Evolutionary conservation across 53 echinoderm and acorn worm genomes (phyloP), one percentile per base, ranked within the genome.

Genomic region (Arbacia lixula): DNA sequence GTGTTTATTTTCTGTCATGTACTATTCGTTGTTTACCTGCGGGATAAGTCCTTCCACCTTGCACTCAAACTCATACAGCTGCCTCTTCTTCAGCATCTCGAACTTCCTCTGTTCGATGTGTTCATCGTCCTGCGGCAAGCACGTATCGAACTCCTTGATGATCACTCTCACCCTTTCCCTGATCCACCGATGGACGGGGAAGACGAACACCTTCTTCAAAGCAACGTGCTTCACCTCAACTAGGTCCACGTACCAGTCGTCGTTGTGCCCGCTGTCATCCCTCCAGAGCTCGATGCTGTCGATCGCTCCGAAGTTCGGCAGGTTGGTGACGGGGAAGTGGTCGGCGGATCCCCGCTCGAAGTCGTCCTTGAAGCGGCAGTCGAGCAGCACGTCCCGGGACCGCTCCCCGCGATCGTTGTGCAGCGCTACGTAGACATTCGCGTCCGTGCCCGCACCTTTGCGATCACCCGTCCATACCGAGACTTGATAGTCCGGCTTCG

Each of bases 171-270:
- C 81, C 43, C 57, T 43, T 0, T 75, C 80, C 43, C 86, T 85
- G 1, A 96, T 31, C 94, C 94, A 96, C 11, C 94, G 90, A 57
- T 96, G 83, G 12, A 96, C 66, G 26, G 94, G 94, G 64, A 96
- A 96, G 17, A 91, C 25, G 27, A 37, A 71, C 39, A 10, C 36
- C 53, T 87, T 49, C 16, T 82, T 74, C 35, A 49, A 17, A 0
- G 19, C 12, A n/a, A 43, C 37, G 19, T 76, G 16, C 5, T 42
- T 42, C 21, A 96, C 90, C 33, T 88, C 80, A 11, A 96, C 71
- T 60, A 85, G 51, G 37, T 94, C 94, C 33, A 93, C 78, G 42
- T 88, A 96, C 97, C 97, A 96, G 20, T 71, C 86, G 62, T 90
- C 93, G 12, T 42, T 36, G 3, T 65, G 26, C 2, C 88, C 90